phyloP scores from a whole-genome alignment of 2,113 vertebrate species.

The Tachysurus fulvidraco region DNA sequence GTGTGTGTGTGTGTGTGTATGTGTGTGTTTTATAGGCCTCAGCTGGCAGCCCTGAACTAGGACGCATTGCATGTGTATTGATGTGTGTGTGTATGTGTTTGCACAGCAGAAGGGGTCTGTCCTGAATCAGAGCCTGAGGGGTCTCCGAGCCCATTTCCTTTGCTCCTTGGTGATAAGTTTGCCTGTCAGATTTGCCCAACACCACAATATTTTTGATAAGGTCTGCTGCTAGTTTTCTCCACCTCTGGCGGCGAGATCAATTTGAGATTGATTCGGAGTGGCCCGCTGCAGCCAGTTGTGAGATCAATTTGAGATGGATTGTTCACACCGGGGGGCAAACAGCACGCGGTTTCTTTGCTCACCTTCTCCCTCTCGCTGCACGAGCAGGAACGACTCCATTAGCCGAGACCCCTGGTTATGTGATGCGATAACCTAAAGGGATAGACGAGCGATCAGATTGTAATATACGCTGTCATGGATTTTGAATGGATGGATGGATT shows the following conservation, averaged over 20 bases:
- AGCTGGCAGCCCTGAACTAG: constrained; percentile 30
- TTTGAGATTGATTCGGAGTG: constrained; percentile 83
- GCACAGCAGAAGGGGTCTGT: constrained; percentile 54
- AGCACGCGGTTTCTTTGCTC: constrained; percentile 63
- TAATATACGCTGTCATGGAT: constrained; percentile 50
- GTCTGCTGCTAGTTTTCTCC: constrained; percentile 78
- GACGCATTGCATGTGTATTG: not conserved
- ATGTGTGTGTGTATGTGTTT: constrained; percentile 20
- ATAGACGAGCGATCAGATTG: constrained; percentile 60
- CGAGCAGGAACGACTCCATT: constrained; percentile 71
- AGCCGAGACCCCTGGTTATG: constrained; percentile 55
- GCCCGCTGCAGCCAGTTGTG: constrained; percentile 74
- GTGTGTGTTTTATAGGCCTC: constrained; percentile 26
- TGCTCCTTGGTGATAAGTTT: constrained; percentile 80
- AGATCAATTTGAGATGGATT: constrained; percentile 84
- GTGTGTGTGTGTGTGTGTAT: not conserved
- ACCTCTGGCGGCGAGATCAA: constrained; percentile 81
- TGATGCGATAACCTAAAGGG: constrained; percentile 63
- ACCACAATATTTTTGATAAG: constrained; percentile 83
- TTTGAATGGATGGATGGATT: constrained; percentile 37
- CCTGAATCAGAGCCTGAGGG: constrained; percentile 67
- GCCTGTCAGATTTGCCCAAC: constrained; percentile 80
- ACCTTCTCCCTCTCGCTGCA: constrained; percentile 45
- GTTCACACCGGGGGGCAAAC: constrained; percentile 75
- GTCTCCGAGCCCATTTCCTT: constrained; percentile 76